phyloP scores from a whole-genome alignment of 2,113 vertebrate genomes.

The Cepphus grylle region DNA sequence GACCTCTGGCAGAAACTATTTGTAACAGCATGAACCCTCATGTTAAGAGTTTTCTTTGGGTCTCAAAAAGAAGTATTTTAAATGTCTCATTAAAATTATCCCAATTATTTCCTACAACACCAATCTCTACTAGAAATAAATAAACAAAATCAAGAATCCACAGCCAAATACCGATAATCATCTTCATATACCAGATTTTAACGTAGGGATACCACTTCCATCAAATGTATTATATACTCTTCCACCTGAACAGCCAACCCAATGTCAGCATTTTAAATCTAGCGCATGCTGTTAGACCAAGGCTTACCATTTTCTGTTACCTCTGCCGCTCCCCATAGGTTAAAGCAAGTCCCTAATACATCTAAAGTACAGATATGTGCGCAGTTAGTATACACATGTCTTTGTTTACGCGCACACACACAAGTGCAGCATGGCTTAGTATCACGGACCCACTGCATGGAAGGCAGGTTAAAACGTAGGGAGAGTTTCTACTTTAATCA shows the following conservation, averaged over 20 bases:
- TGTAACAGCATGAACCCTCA: background rate
- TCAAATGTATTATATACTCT: background rate
- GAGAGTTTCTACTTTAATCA: background rate
- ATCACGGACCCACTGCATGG: background rate
- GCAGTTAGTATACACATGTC: background rate
- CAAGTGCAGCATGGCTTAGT: background rate
- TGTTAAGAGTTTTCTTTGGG: background rate
- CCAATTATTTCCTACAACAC: background rate
- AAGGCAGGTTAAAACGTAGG: background rate
- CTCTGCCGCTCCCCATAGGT: background rate
- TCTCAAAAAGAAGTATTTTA: background rate
- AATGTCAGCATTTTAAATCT: background rate
- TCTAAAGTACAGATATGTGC: background rate
- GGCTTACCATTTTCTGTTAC: background rate
- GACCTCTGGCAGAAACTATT: background rate
- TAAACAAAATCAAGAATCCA: background rate
- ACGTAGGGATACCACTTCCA: background rate
- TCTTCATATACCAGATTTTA: background rate
- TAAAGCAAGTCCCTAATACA: background rate
- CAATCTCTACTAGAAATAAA: background rate
- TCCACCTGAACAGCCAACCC: background rate
- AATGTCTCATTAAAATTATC: background rate
- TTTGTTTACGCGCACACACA: background rate
- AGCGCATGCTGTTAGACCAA: background rate
- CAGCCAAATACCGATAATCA: background rate